Evolutionary conservation across 2,888 invertebrate species (phyloP).

Genomic region (Galerucella pusilla): DNA sequence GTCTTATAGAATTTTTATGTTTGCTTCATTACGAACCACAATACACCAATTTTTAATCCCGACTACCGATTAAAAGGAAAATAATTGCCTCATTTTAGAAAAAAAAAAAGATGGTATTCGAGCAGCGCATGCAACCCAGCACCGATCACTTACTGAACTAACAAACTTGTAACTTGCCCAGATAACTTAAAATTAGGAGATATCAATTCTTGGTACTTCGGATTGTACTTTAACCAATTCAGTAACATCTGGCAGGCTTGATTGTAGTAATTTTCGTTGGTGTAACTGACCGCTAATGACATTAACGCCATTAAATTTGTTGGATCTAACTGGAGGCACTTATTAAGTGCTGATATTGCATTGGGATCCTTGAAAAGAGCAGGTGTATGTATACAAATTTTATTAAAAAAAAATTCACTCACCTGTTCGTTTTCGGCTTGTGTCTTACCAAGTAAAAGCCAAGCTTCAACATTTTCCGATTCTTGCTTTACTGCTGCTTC

Average conservation of each 20-base stretch:
- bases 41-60: neutral
- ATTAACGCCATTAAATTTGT: slow-evolving; percentile 86
- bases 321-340: slow-evolving; percentile 83
- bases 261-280: slow-evolving; percentile 94
- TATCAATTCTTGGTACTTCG: slow-evolving; percentile 82
- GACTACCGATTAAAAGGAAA: neutral
- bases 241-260: slow-evolving; percentile 87
- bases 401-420: slow-evolving; percentile 20
- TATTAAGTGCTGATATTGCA: slow-evolving; percentile 91
- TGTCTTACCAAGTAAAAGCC: slow-evolving; percentile 89
- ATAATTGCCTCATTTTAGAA: slow-evolving; percentile 23
- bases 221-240: slow-evolving; percentile 82
- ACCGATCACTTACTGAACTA: slow-evolving; percentile 64
- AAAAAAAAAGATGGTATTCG: neutral
- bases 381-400: neutral
- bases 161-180: slow-evolving; percentile 66
- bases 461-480: slow-evolving; percentile 82
- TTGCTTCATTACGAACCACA: neutral
- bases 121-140: slow-evolving; percentile 43
- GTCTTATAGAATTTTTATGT: no score
- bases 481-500: slow-evolving; percentile 93
- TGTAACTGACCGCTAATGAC: slow-evolving; percentile 92
- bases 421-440: slow-evolving; percentile 98
- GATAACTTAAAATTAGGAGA: slow-evolving; percentile 67
- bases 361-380: slow-evolving; percentile 75